Base-by-base conservation (phyloP, 2,888 invertebrate genomes). In the Drosophila nigricruria region DNA sequence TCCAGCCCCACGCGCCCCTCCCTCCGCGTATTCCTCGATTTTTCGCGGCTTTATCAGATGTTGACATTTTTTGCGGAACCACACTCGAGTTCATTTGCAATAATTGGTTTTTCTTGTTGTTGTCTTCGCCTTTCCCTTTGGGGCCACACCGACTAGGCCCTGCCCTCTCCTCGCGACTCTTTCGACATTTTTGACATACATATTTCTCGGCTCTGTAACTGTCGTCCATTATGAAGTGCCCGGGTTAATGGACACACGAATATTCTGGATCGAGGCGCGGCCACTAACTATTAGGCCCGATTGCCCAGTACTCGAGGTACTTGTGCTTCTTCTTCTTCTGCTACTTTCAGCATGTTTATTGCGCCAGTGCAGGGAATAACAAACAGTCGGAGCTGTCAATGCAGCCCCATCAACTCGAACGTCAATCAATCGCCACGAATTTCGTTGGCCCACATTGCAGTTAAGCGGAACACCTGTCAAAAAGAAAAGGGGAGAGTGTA, bases 71-170 rank as follows among this genome's bases (percentile, higher is more conserved):
- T 90, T 85, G 90, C 91, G 91, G 91, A 92, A 91, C 89, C 87
- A 91, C 92, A 92, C 85, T 91, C 89, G 90, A 92, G 87, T 91
- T 92, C 90, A 91, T 91, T 91, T 91, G 86, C 88, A 88, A 89
- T 86, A 91, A 91, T 91, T 91, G 92, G 86, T 91, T 91, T 91
- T 91, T 89, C 90, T 91, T 92, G 91, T 91, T 92, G 91, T 91
- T 74, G 77, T 70, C 74, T 77, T 71, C 58, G 65, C 76, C 45
- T 50, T 5, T 49, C 59, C 52, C 25, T 23, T n/a, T 49, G 40
- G 42, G 40, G 42, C 30, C 34, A 36, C 34, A n/a, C 25, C 34
- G 57, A n/a, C 57, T 25, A 45, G 16, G 27, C 61, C 8, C 23
- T 20, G 12, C 30, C 69, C 18, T 34, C 32, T 1, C 18, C 12